Base-by-base conservation (phyloP, 2,113 vertebrate genomes). In the Crotophaga sulcirostris region DNA sequence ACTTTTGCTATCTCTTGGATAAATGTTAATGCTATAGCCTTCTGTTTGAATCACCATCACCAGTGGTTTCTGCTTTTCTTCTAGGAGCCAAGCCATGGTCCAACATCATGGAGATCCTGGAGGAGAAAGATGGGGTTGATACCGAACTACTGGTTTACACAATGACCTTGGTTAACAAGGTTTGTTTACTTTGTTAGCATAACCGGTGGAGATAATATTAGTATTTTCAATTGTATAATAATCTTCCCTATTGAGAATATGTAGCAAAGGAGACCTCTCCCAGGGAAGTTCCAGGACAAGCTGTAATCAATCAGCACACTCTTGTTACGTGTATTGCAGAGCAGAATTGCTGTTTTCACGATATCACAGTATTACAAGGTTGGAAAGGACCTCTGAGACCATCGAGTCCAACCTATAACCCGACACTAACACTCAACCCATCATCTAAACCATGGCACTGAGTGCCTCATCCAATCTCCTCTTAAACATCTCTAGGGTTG, bases 121-220 rank as follows among this genome's bases (percentile, higher is more conserved):
- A 99, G 63, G 99, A 99, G 96, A 99, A 99, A 93, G 99, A 99
- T 89, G 99, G 99, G 10, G 98, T 99, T 82, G 99, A 99, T 93
- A 99, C 99, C 0, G 99, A 99, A 64, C 98, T 99, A 60, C 98
- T 99, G 97, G 99, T 99, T 86, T 99, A 99, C 31, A 96, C 98
- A 6, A 99, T 99, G 99, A 99, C 99, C 4, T 98, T 99, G 93
- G 98, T 99, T 87, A 99, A 99, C 97, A 99, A 99, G 99, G 99
- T 99, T 94, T 90, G 98, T 98, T 95, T 62, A 25, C 34, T 33
- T 70, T 47, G 7, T 58, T 40, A 33, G 18, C 26, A 18, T 78
- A 54, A 34, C n/a, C 74, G 24, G 10, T 84, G 12, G 20, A 40
- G 24, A 58, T 79, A 36, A 45, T 64, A 14, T n/a, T 21, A 20